Base-by-base conservation (phyloP, 2,888 invertebrate genomes). In the Vandiemenella viatica region DNA sequence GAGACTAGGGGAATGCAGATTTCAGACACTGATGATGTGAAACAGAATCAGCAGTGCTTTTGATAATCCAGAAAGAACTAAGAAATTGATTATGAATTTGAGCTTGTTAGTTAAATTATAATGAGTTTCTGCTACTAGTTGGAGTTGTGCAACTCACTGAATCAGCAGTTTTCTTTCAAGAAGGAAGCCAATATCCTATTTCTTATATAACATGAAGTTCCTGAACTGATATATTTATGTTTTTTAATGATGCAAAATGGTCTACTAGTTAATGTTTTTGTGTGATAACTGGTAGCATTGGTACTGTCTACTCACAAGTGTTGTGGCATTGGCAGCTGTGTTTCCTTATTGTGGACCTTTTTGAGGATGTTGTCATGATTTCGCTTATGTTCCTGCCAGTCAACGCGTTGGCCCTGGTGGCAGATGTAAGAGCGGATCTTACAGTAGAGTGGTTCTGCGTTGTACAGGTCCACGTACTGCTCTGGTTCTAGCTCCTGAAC, bases 341-440 rank as follows among this genome's bases (percentile, higher is more conserved):
- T 55, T n/a, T 62, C 57, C 4, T 63, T 62, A 6, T 55, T 58
- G 16, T 55, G 51, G 17, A 64, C 49, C 18, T 51, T 21, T 8
- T 60, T 50, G 5, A 68, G 47, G 23, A 71, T 52, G 50, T 64
- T 53, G 54, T 72, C 72, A 55, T 71, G 70, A 21, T 58, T 57
- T 15, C 60, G 53, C 53, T 73, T 69, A 38, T 40, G 60, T 5
- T 65, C 62, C 0, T 68, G 56, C 72, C 72, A 73, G 37, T 68
- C 63, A 0, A 69, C 63, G 41, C 58, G 55, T 18, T 60, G 53
- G 3, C 68, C 69, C 55, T 72, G 72, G 37, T 64, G 58, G 53
- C 71, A 71, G 41, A 74, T 59, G 21, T 67, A 61, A 1, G 67
- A 57, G 10, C 72, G 63, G 46, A 74, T 67, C 60, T 71, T 71